Conservation (phyloP, 1,140 invertebrate genomes). For the Zaprionus ornatus region DNA sequence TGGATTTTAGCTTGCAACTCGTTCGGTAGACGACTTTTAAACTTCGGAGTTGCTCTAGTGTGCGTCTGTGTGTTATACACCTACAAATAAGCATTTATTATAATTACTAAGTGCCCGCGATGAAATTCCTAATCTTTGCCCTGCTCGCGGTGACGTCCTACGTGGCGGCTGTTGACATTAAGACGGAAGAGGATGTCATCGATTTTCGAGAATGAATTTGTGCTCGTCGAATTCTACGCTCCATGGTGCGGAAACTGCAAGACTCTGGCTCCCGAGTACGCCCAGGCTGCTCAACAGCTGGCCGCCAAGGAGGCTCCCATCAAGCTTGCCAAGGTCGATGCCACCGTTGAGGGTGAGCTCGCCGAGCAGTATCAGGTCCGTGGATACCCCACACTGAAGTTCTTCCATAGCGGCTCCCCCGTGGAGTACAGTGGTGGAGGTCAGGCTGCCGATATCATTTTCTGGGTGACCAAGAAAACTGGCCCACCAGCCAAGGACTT, state of each 20-base stretch:
- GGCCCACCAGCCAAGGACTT: constrained; percentile 94
- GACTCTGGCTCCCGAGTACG: constrained; percentile 97
- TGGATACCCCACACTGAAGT: constrained; percentile 99
- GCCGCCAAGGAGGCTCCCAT: constrained; percentile 91
- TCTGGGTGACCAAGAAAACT: constrained; percentile 98
- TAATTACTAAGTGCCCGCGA: constrained; percentile 60
- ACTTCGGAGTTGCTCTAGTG: constrained; percentile 43
- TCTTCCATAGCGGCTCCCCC: constrained; percentile 94
- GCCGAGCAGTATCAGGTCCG: constrained; percentile 94
- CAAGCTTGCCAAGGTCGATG: constrained; percentile 98
- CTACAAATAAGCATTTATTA: constrained; percentile 54
- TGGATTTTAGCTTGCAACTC: constrained; percentile 66
- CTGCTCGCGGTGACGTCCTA: constrained; percentile 71
- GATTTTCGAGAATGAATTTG: constrained; percentile 90
- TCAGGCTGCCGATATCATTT: constrained; percentile 95
- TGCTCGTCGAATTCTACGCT: constrained; percentile 99
- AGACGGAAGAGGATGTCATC: constrained; percentile 94
- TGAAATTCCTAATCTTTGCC: constrained; percentile 81
- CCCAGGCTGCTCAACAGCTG: constrained; percentile 95
- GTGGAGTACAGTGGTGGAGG: constrained; percentile 95
- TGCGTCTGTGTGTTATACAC: constrained; percentile 62
- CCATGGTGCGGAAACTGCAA: constrained; percentile 99
- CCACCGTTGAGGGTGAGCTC: constrained; percentile 95
- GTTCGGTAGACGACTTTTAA: constrained; percentile 45
- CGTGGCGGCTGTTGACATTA: constrained; percentile 86